Conservation (phyloP, 1,140 invertebrate species). For the Zaprionus ghesquierei region DNA sequence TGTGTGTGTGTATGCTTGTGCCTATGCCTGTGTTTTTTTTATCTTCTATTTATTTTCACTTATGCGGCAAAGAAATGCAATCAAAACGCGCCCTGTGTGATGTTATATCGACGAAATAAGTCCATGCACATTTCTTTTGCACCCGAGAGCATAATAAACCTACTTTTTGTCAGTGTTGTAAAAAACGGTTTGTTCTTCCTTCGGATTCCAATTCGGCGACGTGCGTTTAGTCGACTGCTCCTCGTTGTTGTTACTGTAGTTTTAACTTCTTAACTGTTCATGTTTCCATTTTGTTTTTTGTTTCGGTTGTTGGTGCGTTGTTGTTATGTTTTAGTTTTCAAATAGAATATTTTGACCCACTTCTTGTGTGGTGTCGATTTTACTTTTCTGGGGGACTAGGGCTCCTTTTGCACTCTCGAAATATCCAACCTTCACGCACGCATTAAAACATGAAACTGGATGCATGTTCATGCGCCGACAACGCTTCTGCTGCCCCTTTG, state of each 20-base stretch:
- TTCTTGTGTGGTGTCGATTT: slow-evolving; percentile 43
- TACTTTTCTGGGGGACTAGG: slow-evolving; percentile 39
- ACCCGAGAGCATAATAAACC: slow-evolving; percentile 20
- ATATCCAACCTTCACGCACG: slow-evolving; percentile 74
- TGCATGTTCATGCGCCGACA: slow-evolving; percentile 59
- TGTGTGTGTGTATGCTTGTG: slow-evolving; percentile 10
- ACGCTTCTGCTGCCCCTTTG: slow-evolving; percentile 56
- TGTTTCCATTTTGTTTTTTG: slow-evolving; percentile 1
- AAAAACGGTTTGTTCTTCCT: slow-evolving; percentile 11
- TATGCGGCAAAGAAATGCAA: slow-evolving; percentile 66
- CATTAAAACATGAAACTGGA: slow-evolving; percentile 67
- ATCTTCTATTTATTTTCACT: slow-evolving; percentile 79
- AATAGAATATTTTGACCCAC: slow-evolving; percentile 62
- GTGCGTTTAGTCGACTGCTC: neutral
- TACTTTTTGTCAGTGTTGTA: slow-evolving; percentile 38
- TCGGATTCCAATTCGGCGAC: neutral
- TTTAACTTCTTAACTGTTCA: slow-evolving; percentile 13
- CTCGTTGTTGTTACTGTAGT: slow-evolving; percentile 17
- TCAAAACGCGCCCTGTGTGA: slow-evolving; percentile 34
- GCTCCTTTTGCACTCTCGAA: slow-evolving; percentile 56
- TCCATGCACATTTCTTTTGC: slow-evolving; percentile 20
- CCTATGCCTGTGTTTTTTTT: slow-evolving; percentile 54
- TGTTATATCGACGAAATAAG: slow-evolving; percentile 20
- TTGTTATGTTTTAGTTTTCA: slow-evolving; percentile 49
- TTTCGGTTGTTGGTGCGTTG: neutral